phyloP scores from a whole-genome alignment of 2,888 invertebrate genomes.

The Mesodorylaimus sp. region DNA sequence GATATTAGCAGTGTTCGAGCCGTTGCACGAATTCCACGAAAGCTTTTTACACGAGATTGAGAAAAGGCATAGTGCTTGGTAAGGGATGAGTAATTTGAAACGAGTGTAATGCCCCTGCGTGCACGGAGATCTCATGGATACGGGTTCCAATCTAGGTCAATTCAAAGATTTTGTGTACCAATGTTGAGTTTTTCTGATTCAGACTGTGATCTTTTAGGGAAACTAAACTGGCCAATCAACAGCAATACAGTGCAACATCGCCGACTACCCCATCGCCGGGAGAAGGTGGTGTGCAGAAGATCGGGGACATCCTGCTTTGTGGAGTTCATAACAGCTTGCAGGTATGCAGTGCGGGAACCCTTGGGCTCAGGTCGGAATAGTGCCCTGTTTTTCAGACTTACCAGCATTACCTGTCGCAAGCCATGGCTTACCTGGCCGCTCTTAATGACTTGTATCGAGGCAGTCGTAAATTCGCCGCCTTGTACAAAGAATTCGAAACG shows the following conservation, averaged over 20 bases:
- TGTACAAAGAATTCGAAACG: conserved; percentile 56
- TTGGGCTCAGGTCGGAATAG: not conserved
- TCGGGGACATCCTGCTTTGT: conserved; percentile 52
- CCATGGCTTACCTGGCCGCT: conserved; percentile 55
- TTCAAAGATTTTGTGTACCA: too few relatives aligned
- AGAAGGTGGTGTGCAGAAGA: too few relatives aligned
- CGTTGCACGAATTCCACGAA: conserved; percentile 62
- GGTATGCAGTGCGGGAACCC: conserved; percentile 1
- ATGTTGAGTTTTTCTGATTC: too few relatives aligned
- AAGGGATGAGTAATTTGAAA: conserved; percentile 12
- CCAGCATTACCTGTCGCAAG: conserved; percentile 43
- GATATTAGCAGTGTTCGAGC: conserved; percentile 44
- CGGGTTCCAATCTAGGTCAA: too few relatives aligned
- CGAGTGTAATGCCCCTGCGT: too few relatives aligned
- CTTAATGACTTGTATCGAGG: conserved; percentile 57
- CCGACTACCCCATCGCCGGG: too few relatives aligned
- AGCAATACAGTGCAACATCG: too few relatives aligned
- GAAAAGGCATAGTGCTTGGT: conserved; percentile 50
- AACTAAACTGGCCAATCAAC: too few relatives aligned
- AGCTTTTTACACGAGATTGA: conserved; percentile 59
- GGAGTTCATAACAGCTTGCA: conserved; percentile 12
- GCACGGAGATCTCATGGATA: too few relatives aligned
- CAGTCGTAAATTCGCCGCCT: conserved; percentile 50
- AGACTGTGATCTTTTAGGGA: too few relatives aligned
- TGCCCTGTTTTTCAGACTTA: conserved; percentile 29